Percentiles rank a stretch among this genome's conserved stretches.
Conservation (phyloP, 2,797 vertebrate genomes). For the Coregonus suidteri region DNA sequence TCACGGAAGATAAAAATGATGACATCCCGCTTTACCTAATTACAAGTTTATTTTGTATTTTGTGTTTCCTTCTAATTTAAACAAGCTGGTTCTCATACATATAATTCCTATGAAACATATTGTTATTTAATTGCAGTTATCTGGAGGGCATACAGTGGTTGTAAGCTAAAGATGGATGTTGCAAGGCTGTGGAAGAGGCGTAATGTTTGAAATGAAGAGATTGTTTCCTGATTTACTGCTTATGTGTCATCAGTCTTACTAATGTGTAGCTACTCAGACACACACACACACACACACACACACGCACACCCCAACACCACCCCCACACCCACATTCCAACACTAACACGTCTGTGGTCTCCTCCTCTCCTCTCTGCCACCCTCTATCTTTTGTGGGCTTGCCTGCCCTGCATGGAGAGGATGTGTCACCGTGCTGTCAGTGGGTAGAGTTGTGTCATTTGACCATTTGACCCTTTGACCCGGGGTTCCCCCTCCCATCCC, state of each 20-base stretch:
- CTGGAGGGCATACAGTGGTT: constrained; percentile 55
- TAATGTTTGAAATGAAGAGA: neutral
- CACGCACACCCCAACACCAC: neutral
- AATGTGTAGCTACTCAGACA: neutral
- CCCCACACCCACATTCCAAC: neutral
- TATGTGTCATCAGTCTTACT: neutral
- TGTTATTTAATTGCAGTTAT: constrained; percentile 79
- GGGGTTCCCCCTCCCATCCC: constrained; percentile 35
- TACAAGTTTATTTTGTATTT: constrained; percentile 65
- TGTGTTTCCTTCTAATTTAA: constrained; percentile 71
- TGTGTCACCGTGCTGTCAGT: constrained; percentile 49
- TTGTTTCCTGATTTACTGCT: neutral
- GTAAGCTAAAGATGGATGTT: constrained; percentile 33
- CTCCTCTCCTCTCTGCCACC: neutral
- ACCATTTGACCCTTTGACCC: constrained; percentile 70
- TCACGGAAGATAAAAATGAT: constrained; percentile 31
- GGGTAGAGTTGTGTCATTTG: constrained; percentile 56
- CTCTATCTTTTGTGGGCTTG: constrained; percentile 22
- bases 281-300: constrained; percentile 1
- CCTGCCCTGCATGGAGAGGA: constrained; percentile 38
- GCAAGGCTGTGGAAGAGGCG: constrained; percentile 15
- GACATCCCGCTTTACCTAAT: constrained; percentile 67
- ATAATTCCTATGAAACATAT: constrained; percentile 80
- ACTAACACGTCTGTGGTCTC: neutral
- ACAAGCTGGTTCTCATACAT: constrained; percentile 65